These are phyloP conservation scores for Drosophila chauvacae DNA, from an alignment of 1,140 invertebrate species.

Conservation along the genomic window DNA sequence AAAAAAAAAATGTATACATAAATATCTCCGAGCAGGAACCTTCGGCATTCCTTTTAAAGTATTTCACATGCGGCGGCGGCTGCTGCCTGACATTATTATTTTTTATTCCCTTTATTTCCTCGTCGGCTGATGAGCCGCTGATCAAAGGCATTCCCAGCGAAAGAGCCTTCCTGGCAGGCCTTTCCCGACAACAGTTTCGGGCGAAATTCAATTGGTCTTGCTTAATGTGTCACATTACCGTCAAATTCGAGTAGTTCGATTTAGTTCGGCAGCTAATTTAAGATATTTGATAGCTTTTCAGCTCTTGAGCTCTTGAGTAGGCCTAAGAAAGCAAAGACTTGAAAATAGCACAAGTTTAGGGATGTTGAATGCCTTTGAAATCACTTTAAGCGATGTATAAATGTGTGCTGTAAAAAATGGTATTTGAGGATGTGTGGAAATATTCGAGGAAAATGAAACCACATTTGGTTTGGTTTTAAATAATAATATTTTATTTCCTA, in stretches of 20 bases:
- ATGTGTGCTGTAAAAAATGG: no score
- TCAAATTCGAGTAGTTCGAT: slow-evolving; percentile 28
- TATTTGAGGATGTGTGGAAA: neutral
- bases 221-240: slow-evolving; percentile 38
- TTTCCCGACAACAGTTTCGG: slow-evolving; percentile 25
- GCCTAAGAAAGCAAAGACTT: no score
- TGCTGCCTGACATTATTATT: slow-evolving; percentile 48
- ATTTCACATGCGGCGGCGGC: slow-evolving; percentile 39
- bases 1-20: slow-evolving; percentile 53
- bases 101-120: slow-evolving; percentile 42
- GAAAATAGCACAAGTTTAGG: neutral
- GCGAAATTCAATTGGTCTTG: slow-evolving; percentile 27
- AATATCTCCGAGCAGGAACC: slow-evolving; percentile 51
- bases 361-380: neutral
- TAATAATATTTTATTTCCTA: neutral
- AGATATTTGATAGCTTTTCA: slow-evolving; percentile 10
- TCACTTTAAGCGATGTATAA: neutral
- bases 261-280: slow-evolving; percentile 21
- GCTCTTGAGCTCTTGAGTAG: neutral
- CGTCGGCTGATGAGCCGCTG: slow-evolving; percentile 40
- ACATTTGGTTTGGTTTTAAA: no score
- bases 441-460: no score
- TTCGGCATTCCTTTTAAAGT: slow-evolving; percentile 58
- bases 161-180: neutral
- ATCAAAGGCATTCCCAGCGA: slow-evolving; percentile 54